phyloP scores from a whole-genome alignment of 2,888 invertebrate genomes.

The Agrotis clavis region DNA sequence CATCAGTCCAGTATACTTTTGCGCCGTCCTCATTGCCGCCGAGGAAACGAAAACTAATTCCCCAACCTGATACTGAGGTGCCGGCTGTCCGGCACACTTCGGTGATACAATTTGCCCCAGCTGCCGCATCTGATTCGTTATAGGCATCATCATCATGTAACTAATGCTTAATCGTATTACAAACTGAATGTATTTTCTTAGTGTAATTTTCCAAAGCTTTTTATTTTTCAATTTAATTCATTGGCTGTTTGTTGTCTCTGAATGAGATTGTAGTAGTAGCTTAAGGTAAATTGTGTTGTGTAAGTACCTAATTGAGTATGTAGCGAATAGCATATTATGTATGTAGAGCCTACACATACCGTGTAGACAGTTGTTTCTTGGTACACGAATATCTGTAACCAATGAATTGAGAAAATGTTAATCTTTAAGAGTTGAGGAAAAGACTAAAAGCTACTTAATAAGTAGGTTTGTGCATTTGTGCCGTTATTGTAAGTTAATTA shows the following conservation, averaged over 20 bases:
- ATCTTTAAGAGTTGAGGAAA: slow-evolving; percentile 73
- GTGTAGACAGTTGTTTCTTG: slow-evolving; percentile 16
- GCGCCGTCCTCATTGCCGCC: slow-evolving; percentile 89
- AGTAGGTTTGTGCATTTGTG: slow-evolving; percentile 69
- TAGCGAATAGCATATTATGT: slow-evolving; percentile 29
- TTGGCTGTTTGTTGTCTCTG: slow-evolving; percentile 72
- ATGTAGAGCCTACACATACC: slow-evolving; percentile 25
- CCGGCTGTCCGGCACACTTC: slow-evolving; percentile 91
- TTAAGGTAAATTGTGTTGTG: slow-evolving; percentile 46
- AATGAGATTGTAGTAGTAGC: slow-evolving; percentile 62
- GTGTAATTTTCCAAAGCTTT: slow-evolving; percentile 69
- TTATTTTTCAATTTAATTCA: slow-evolving; percentile 60
- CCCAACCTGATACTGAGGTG: slow-evolving; percentile 90
- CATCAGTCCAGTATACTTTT: slow-evolving; percentile 76
- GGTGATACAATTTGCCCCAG: slow-evolving; percentile 96
- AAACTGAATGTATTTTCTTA: slow-evolving; percentile 50
- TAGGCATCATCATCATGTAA: slow-evolving; percentile 57
- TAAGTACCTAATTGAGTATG: slow-evolving; percentile 39
- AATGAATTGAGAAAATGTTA: slow-evolving; percentile 52
- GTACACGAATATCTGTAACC: slow-evolving; percentile 39
- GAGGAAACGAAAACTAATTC: slow-evolving; percentile 95
- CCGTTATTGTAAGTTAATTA: slow-evolving; percentile 74
- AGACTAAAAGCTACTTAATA: slow-evolving; percentile 76
- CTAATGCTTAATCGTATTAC: slow-evolving; percentile 41
- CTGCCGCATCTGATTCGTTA: slow-evolving; percentile 90